These are phyloP conservation scores for Eupelmus urozonus DNA, from an alignment of 2,888 invertebrate genomes.

Conservation along the genomic window DNA sequence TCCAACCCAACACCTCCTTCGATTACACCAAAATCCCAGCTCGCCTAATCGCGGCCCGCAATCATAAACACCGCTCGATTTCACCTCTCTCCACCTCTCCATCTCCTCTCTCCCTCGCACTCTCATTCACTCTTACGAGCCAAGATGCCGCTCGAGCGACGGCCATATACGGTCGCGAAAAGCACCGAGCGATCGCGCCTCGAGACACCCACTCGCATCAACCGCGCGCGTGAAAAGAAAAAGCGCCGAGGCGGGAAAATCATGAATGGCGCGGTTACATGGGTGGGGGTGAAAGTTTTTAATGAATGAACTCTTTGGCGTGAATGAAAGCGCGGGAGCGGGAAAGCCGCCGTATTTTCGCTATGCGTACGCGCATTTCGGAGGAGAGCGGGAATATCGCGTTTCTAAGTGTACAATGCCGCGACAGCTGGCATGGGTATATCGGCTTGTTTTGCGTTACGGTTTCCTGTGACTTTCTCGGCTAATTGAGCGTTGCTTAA, in stretches of 20 bases:
- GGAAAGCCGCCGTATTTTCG: too few species aligned
- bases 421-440: neutral
- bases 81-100: too few species aligned
- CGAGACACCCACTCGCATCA: neutral
- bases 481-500: neutral
- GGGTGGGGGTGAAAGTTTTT: neutral
- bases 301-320: too few species aligned
- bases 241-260: constrained; percentile 5
- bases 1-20: too few species aligned
- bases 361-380: neutral
- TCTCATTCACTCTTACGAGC: too few species aligned
- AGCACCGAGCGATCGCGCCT: too few species aligned
- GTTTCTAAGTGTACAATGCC: too few species aligned
- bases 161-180: constrained; percentile 74
- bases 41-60: too few species aligned
- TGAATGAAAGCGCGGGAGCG: neutral
- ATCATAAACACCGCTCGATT: too few species aligned
- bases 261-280: constrained; percentile 14
- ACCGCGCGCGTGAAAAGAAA: neutral
- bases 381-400: too few species aligned
- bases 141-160: constrained; percentile 33
- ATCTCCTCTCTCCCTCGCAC: too few species aligned
- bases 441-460: neutral
- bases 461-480: neutral
- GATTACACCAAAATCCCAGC: too few species aligned